Base-by-base conservation (phyloP, 2,113 vertebrate species). In the Thryonomys swinderianus region DNA sequence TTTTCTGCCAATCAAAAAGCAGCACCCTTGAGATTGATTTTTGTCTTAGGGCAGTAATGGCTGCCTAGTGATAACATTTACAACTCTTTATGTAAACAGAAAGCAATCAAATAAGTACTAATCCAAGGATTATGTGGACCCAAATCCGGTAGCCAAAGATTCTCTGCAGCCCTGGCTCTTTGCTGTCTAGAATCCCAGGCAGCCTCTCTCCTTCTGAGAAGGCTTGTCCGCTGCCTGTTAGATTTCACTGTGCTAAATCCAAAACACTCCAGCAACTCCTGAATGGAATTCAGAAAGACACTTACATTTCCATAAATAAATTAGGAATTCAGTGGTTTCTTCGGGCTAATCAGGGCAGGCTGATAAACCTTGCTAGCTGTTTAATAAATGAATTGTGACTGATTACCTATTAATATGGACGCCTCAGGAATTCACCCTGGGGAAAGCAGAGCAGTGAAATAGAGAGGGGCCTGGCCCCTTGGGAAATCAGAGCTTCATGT, bases 321-420 rank as follows among this genome's bases (percentile, higher is more conserved):
- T 99, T 99, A 99, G 99, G 99, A 99, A 99, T 99, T 99, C 99
- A 99, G 99, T 99, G 99, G 98, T 99, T 99, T 99, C 99, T 99
- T 99, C 98, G 93, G 99, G 99, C 99, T 99, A 99, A 99, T 99
- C 99, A 99, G 99, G 98, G 98, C 97, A 98, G 98, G 98, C 98
- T 99, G 99, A 99, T 99, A 99, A 99, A 99, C 99, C 99, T 99
- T 99, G 99, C 99, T 99, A 99, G 99, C 98, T 99, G 99, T 98
- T 99, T 99, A 99, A 99, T 99, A 99, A 99, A 99, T 99, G 99
- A 99, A 99, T 99, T 99, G 99, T 99, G 99, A 99, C 99, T 99
- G 99, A 99, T 99, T 99, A 99, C 99, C 99, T 99, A 99, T 99
- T 99, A 99, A 99, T 99, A 99, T 99, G 99, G 99, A 99, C 99